Base-by-base conservation (phyloP, 2,113 vertebrate species). In the Herpetotheres cachinnans region DNA sequence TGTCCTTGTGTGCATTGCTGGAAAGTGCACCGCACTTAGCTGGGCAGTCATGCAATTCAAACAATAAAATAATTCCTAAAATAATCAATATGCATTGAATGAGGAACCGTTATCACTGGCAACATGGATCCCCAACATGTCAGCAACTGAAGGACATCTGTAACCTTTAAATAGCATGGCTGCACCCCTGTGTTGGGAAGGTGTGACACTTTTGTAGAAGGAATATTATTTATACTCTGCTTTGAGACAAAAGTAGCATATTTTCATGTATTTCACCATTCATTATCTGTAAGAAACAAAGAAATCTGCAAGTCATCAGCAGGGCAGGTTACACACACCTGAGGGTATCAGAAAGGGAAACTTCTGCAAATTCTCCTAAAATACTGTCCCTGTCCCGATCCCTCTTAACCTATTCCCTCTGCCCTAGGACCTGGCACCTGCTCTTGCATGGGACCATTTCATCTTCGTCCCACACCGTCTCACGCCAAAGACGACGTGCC, bases 401-500 rank as follows among this genome's bases (percentile, higher is more conserved):
- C 46, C 55, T 61, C 80, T 21, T 10, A 11, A 42, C 18, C 36
- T 78, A 22, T 7, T 62, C 63, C 47, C 27, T 85, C 50, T 67
- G 42, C 21, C n/a, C 7, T 4, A 21, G 40, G 20, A 52, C 8
- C n/a, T 12, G 25, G 11, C 47, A 47, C 20, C 22, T 5, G 9
- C 81, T 42, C 38, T 13, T 6, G 4, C 62, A 25, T 0, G 8
- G 26, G 27, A 34, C 36, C 13, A 0, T 74, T 44, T 22, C 7
- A 5, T 20, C n/a, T 56, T 7, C 2, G 1, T 16, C 42, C 49
- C 46, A 8, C 10, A 13, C 42, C 27, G 5, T 8, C 32, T 30
- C 42, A 2, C 1, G 7, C 13, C 2, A 2, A 34, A 47, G 46
- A n/a, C 0, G 3, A 34, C 0, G 16, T 55, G 46, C 8, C 65